phyloP scores from a whole-genome alignment of 1,140 invertebrate genomes.

The Tribolium madens region DNA sequence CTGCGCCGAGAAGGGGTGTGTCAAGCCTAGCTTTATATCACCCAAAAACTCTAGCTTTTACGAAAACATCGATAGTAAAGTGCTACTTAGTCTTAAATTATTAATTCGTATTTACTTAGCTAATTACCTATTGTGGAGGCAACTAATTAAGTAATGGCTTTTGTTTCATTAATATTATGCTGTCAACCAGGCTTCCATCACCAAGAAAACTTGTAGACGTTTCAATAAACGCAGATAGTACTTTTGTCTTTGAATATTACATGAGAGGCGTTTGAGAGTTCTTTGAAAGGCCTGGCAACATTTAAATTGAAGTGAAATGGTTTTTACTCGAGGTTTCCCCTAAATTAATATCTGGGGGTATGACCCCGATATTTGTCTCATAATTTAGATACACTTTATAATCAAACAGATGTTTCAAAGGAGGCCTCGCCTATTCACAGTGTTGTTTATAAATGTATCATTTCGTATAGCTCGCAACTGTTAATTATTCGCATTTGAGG shows the following conservation, averaged over 20 bases:
- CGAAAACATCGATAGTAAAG: not conserved
- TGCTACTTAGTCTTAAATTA: not conserved
- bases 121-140: not conserved
- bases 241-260: too few relatives aligned
- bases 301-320: too few relatives aligned
- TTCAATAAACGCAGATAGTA: too few relatives aligned
- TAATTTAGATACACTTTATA: slow-evolving; percentile 16
- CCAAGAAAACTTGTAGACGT: not conserved
- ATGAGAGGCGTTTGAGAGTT: too few relatives aligned
- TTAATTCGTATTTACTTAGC: not conserved
- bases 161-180: not conserved
- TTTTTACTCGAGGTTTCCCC: too few relatives aligned
- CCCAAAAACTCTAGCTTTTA: not conserved
- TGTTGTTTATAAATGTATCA: not conserved
- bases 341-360: not conserved
- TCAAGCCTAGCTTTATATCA: not conserved
- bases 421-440: not conserved
- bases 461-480: not conserved
- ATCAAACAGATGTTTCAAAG: slow-evolving; percentile 18
- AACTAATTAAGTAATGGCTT: slow-evolving; percentile 15
- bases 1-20: too few relatives aligned
- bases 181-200: not conserved
- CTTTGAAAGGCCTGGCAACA: too few relatives aligned
- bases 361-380: not conserved
- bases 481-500: not conserved